Conservation (phyloP, 2,113 vertebrate species). For the Solea solea region DNA sequence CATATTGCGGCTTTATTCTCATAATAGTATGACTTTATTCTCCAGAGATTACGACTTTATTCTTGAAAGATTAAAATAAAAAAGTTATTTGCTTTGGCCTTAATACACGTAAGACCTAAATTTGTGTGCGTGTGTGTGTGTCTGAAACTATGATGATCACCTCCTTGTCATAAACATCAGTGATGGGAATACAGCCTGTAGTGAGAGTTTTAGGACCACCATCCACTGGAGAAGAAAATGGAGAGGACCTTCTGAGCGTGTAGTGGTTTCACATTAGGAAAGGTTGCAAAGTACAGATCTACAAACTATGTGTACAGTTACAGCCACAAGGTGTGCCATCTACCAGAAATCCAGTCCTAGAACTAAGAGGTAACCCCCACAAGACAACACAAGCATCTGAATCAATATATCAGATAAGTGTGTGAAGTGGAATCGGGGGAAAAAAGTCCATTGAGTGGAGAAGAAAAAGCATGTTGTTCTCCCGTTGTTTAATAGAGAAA, state of each 20-base stretch:
- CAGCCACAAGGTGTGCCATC: background rate
- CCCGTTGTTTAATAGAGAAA: constrained; percentile 41
- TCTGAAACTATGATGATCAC: constrained; percentile 59
- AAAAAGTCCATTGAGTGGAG: constrained; percentile 28
- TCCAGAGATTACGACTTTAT: no score
- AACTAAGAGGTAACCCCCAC: background rate
- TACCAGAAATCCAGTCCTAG: background rate
- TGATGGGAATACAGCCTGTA: constrained; percentile 46
- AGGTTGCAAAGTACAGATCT: constrained; percentile 7
- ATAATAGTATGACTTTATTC: no score
- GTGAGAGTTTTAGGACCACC: constrained; percentile 56
- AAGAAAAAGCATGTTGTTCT: constrained; percentile 37
- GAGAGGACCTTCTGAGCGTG: constrained; percentile 37
- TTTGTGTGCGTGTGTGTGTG: background rate
- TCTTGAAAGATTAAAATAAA: no score
- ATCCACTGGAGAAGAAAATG: constrained; percentile 33
- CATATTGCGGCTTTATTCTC: no score
- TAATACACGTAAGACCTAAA: constrained; percentile 11
- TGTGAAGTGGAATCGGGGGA: constrained; percentile 16
- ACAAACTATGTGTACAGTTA: constrained; percentile 13
- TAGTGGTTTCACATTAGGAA: constrained; percentile 34
- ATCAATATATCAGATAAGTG: constrained; percentile 35
- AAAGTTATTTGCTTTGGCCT: no score
- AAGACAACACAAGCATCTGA: constrained; percentile 35
- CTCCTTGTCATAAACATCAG: constrained; percentile 65